A percentile compares a stretch with the other conserved stretches of the same genome.
These are phyloP conservation scores for Oreotrochilus melanogaster DNA, from an alignment of 2,113 vertebrate species.

Conservation along the genomic window DNA sequence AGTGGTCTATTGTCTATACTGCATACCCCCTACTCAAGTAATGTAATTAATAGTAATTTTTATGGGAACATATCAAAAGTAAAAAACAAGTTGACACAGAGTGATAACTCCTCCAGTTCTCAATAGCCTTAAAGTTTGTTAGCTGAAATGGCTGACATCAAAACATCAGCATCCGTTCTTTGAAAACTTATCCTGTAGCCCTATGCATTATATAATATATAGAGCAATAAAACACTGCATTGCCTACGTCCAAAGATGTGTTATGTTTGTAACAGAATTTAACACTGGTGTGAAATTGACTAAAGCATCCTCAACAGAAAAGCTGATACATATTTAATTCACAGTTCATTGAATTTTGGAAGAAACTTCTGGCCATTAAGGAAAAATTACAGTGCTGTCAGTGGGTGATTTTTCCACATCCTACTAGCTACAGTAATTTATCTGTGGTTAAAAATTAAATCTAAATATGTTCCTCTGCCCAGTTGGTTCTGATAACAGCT, in stretches of 20 bases:
- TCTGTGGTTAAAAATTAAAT: background rate
- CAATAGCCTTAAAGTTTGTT: background rate
- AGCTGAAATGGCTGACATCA: background rate
- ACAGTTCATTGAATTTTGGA: background rate
- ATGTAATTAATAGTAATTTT: background rate
- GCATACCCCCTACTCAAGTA: background rate
- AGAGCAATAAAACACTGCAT: background rate
- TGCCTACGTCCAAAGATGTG: background rate
- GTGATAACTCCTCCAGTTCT: background rate
- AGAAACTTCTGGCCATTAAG: background rate
- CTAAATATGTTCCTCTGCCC: background rate
- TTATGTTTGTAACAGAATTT: background rate
- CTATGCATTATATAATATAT: background rate
- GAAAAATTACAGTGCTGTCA: background rate
- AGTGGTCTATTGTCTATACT: accelerated
- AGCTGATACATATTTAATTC: background rate
- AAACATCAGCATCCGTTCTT: background rate
- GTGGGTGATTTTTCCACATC: background rate
- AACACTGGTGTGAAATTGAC: background rate
- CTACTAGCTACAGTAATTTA: background rate
- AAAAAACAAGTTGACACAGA: background rate
- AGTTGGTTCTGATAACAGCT: background rate
- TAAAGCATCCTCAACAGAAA: background rate
- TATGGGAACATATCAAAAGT: background rate
- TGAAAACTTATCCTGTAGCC: background rate